Evolutionary conservation across 2,888 invertebrate genomes (phyloP), one percentile per base, ranked within the genome.

Genomic region (Xestia sexstrigata): DNA sequence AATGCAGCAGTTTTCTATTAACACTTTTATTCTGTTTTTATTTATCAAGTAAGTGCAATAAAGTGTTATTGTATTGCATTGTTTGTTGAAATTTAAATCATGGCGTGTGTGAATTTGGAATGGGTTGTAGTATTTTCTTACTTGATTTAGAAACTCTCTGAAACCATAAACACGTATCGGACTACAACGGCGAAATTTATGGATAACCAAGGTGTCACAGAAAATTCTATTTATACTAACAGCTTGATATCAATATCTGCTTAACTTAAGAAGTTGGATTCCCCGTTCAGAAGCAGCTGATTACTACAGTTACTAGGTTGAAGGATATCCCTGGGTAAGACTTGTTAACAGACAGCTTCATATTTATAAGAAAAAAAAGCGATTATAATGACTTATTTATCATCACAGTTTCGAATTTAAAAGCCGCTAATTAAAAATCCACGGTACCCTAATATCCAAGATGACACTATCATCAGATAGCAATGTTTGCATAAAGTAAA

Each of bases 381-480:
- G 9, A 55, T n/a, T 55, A 3, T 11, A n/a, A 4, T n/a, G 13
- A n/a, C 55, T 55, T 55, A 2, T n/a, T 55, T 55, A 2, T n/a
- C 55, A n/a, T 55, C n/a, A 0, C 5, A 55, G 1, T 58, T 26
- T 26, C 15, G 3, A 30, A 30, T 17, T 30, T 30, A 9, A 30
- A 1, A 60, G 60, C 1, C 1, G 60, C 8, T 60, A 20, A 0
- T 60, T 9, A 60, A 65, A 42, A 52, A 15, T 5, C 6, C 23
- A 45, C 67, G 35, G 62, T 47, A 70, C 84, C 75, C 82, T 75
- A 63, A 30, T 45, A 70, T 62, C 7, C 39, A n/a, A 82, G 80
- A 82, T 63, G 74, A 42, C 55, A 75, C 17, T 70, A 82, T 75
- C 62, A 68, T 67, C 60, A 74, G 84, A 83, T 79, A 79, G 62